Evolutionary conservation across 2,888 invertebrate species (phyloP).

Genomic region (Drepana falcataria): DNA sequence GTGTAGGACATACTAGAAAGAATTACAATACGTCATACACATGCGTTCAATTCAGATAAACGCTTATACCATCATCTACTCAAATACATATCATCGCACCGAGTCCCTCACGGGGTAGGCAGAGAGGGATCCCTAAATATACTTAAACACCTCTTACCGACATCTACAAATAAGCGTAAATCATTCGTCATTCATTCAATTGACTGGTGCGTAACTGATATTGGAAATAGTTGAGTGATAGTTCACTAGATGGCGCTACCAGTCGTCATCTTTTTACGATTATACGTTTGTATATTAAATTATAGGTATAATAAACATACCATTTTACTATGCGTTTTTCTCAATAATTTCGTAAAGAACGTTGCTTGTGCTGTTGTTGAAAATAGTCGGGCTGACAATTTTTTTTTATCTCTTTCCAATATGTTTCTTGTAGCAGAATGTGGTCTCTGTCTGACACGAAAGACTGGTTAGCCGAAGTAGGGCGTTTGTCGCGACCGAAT

Average conservation of each 20-base stretch:
- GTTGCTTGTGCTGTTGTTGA: not conserved
- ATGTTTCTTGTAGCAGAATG: slow-evolving; percentile 20
- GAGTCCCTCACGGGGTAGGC: no score
- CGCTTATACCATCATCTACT: no score
- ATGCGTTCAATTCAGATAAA: no score
- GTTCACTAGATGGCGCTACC: slow-evolving; percentile 21
- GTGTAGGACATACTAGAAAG: no score
- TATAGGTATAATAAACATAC: no score
- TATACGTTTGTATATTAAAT: no score
- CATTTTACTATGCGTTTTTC: not conserved
- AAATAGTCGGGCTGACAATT: slow-evolving; percentile 2
- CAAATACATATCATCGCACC: no score
- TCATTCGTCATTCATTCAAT: not conserved
- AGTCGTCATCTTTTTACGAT: not conserved
- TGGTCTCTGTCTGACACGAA: slow-evolving; percentile 58
- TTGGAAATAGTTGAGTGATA: slow-evolving; percentile 17
- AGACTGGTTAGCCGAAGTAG: slow-evolving; percentile 71
- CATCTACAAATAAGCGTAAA: not conserved
- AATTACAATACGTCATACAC: no score
- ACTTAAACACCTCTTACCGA: not conserved
- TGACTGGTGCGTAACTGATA: slow-evolving; percentile 6
- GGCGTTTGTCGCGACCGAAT: slow-evolving; percentile 62
- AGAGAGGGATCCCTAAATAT: no score
- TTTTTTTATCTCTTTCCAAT: slow-evolving; percentile 37
- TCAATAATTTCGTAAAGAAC: no score